Base-by-base conservation (phyloP, 1,140 invertebrate species). In the Drosophila azteca region DNA sequence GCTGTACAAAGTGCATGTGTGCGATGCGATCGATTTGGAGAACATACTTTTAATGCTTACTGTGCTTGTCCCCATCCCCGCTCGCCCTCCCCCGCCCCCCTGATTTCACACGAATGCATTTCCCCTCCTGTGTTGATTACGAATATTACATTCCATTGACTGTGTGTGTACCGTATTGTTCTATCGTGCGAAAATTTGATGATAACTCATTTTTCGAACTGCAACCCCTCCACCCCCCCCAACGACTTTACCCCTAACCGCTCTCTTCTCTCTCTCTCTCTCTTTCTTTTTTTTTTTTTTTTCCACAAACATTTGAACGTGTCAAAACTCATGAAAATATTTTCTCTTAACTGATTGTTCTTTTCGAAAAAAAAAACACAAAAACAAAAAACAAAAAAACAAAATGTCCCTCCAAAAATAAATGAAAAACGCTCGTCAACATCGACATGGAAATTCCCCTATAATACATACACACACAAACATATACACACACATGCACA, bases 281-380 rank as follows among this genome's bases (percentile, higher is more conserved):
- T n/a, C n/a, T n/a, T n/a, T n/a, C n/a, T n/a, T n/a, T n/a, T n/a
- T n/a, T n/a, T 65, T 67, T 59, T 69, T 82, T 70, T 70, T 66
- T 75, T 65, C 49, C 65, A 79, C 73, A 57, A 65, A 78, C 73
- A 85, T 77, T 73, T 77, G 61, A 77, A 80, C 77, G 81, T 79
- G 62, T 70, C 64, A 77, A 77, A 90, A 85, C 70, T 79, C 75
- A 77, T 82, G 58, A 72, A 76, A 90, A 77, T 77, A 81, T 71
- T 79, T 73, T 59, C 67, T 79, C 73, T 75, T 73, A 79, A 90
- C 67, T 79, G 77, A 84, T 84, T 84, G 75, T 73, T 77, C 68
- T 77, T 43, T 39, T 31, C 64, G 53, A 61, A 63, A 57, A 66
- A 20, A 20, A 20, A 20, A n/a, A n/a, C n/a, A 20, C 17, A 20